Percentiles rank a stretch among this genome's conserved stretches.
Conservation (phyloP, 2,888 invertebrate species). For the Scaptomyza parva region DNA sequence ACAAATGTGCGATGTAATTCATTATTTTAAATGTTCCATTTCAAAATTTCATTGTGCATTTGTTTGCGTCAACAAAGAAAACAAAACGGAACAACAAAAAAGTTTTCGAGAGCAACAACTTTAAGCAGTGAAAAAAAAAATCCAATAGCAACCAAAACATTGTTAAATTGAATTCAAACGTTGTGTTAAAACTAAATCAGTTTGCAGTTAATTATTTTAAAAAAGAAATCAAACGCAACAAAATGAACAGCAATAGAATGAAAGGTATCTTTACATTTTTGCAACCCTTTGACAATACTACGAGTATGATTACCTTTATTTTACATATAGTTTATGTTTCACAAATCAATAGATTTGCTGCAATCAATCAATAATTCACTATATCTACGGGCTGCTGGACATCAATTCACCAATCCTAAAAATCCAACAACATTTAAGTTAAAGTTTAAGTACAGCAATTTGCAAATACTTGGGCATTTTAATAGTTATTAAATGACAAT, state of each 20-base stretch:
- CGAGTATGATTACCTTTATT: constrained; percentile 36
- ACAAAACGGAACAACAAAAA: constrained; percentile 23
- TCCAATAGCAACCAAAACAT: constrained; percentile 45
- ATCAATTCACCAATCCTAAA: constrained; percentile 16
- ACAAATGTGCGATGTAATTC: constrained; percentile 53
- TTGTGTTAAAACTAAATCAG: constrained; percentile 1
- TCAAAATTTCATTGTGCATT: constrained; percentile 56
- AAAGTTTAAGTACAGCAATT: constrained; percentile 26
- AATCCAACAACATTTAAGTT: constrained; percentile 37
- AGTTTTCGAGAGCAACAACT: constrained; percentile 18
- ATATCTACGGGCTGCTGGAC: constrained; percentile 37
- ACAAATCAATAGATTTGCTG: constrained; percentile 38
- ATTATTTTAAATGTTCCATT: constrained; percentile 9
- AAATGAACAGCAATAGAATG: constrained; percentile 22
- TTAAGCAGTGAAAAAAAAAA: constrained; percentile 48
- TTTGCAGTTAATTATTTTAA: constrained; percentile 16
- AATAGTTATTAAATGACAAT: constrained; percentile 13
- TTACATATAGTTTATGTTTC: constrained; percentile 32
- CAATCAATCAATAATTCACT: constrained; percentile 26
- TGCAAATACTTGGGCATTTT: constrained; percentile 30
- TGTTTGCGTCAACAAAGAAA: constrained; percentile 40
- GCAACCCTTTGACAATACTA: constrained; percentile 42
- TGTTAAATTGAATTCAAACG: constrained; percentile 28
- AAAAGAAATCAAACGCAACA: constrained; percentile 12
- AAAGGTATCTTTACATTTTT: constrained; percentile 31